Evolutionary conservation across 2,797 vertebrate genomes (phyloP).

Genomic region (Linurgus olivaceus): DNA sequence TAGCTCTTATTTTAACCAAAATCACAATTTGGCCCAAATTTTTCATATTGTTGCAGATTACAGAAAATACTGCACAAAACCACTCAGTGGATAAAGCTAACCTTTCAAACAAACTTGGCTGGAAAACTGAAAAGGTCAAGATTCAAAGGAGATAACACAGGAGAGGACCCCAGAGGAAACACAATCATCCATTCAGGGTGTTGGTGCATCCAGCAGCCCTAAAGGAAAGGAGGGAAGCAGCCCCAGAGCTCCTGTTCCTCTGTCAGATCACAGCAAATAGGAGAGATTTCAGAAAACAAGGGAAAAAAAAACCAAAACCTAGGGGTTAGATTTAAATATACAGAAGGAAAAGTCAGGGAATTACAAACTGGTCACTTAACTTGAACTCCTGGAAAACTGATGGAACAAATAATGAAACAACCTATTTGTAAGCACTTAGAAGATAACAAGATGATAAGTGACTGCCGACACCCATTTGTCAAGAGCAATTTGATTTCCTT

Average conservation of each 20-base stretch:
- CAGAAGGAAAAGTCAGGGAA: neutral
- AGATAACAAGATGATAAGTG: slow-evolving; percentile 68
- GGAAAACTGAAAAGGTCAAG: neutral
- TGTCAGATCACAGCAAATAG: neutral
- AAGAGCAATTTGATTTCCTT: slow-evolving; percentile 59
- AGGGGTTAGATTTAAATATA: neutral
- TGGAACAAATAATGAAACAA: slow-evolving; percentile 58
- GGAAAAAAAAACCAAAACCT: neutral
- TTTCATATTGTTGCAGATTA: neutral
- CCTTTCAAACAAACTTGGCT: neutral
- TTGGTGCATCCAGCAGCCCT: neutral
- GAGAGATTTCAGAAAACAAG: neutral
- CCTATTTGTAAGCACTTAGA: slow-evolving; percentile 58
- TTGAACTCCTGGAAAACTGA: neutral
- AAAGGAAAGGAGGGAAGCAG: neutral
- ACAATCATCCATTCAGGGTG: neutral
- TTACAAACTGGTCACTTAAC: neutral
- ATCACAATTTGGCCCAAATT: rapidly evolving
- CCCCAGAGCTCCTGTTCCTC: neutral
- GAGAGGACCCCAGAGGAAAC: neutral
- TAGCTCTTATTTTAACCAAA: neutral
- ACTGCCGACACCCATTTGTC: slow-evolving; percentile 55
- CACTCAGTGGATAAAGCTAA: neutral
- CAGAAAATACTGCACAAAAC: neutral
- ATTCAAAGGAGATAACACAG: neutral